Percentiles rank a stretch among this genome's conserved stretches.
phyloP scores from a whole-genome alignment of 2,888 invertebrate genomes.

The Quadriops clusia region DNA sequence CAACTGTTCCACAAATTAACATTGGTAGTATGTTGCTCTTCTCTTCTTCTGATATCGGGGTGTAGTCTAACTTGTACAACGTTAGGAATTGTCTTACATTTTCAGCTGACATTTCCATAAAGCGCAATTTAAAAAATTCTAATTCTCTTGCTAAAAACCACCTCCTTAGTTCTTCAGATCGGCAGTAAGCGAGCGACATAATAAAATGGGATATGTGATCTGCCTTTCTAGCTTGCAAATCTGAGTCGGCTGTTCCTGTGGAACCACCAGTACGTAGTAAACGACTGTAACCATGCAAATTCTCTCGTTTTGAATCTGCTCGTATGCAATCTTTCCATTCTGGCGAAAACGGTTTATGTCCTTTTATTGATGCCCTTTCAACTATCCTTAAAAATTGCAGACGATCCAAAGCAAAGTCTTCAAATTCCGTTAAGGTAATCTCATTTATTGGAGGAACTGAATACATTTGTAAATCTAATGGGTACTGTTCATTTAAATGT shows the following conservation, averaged over 20 bases:
- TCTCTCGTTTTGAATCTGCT: slow-evolving; percentile 54
- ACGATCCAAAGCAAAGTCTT: slow-evolving; percentile 75
- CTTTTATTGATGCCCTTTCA: slow-evolving; percentile 59
- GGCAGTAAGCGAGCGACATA: slow-evolving; percentile 80
- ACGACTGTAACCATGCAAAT: slow-evolving; percentile 51
- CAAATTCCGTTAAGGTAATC: slow-evolving; percentile 73
- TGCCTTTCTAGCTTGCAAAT: slow-evolving; percentile 53
- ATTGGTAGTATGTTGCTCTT: slow-evolving; percentile 51
- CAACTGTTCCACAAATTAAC: no score
- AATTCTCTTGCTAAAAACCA: slow-evolving; percentile 87
- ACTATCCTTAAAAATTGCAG: slow-evolving; percentile 65
- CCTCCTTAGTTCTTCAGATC: slow-evolving; percentile 67
- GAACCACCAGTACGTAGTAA: slow-evolving; percentile 46
- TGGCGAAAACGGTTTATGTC: slow-evolving; percentile 48
- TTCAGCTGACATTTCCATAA: slow-evolving; percentile 50
- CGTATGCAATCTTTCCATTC: slow-evolving; percentile 56
- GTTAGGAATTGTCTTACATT: slow-evolving; percentile 55
- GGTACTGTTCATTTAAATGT: slow-evolving; percentile 46
- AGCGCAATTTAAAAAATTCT: slow-evolving; percentile 77
- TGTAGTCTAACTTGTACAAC: slow-evolving; percentile 54
- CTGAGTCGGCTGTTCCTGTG: slow-evolving; percentile 44
- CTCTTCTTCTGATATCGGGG: slow-evolving; percentile 54
- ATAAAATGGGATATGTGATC: slow-evolving; percentile 93
- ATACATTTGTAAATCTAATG: slow-evolving; percentile 71
- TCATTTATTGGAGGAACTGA: slow-evolving; percentile 59